phyloP scores from a whole-genome alignment of 1,140 invertebrate genomes.

The Calephelis virginiensis region DNA sequence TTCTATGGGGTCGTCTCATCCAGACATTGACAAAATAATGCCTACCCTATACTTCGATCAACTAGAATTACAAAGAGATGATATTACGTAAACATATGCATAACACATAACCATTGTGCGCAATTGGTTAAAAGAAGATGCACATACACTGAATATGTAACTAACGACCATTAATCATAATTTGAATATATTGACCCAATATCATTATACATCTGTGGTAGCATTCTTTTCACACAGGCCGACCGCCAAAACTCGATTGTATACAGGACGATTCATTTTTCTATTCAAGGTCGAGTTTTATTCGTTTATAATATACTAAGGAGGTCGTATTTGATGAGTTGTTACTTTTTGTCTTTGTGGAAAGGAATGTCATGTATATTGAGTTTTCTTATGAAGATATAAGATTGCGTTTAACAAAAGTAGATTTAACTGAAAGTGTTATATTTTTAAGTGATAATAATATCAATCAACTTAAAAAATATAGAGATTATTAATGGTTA shows the following conservation, averaged over 20 bases:
- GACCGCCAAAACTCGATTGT: constrained; percentile 37
- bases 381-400: too few species aligned
- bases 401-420: too few species aligned
- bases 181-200: constrained; percentile 58
- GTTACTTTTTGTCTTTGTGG: not conserved
- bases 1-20: too few species aligned
- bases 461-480: too few species aligned
- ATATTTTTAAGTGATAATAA: too few species aligned
- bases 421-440: too few species aligned
- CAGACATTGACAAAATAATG: too few species aligned
- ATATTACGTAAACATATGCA: not conserved
- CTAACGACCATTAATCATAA: constrained; percentile 55
- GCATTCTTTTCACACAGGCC: constrained; percentile 44
- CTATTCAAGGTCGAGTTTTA: not conserved
- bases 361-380: too few species aligned
- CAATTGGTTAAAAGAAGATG: constrained; percentile 25
- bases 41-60: too few species aligned
- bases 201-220: constrained; percentile 51
- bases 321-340: constrained; percentile 5
- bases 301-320: constrained; percentile 4
- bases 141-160: constrained; percentile 12
- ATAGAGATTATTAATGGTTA: too few species aligned
- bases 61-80: too few species aligned
- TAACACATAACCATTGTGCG: not conserved
- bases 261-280: constrained; percentile 37